Base-by-base conservation (phyloP, 1,140 invertebrate species). In the Apocrypta bakeri region DNA sequence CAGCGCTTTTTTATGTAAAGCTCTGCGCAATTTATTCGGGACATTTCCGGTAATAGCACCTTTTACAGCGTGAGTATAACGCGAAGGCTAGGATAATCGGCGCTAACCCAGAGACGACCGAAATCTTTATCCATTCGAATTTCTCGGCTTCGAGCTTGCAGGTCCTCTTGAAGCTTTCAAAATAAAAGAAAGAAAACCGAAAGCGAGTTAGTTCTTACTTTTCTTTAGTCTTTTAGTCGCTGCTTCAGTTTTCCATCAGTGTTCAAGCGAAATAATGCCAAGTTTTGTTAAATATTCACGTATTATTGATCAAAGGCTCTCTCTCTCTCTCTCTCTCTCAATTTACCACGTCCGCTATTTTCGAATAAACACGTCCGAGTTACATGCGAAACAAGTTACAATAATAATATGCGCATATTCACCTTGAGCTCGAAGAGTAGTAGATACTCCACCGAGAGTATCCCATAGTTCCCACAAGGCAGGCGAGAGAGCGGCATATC, bases 1-100 rank as follows among this genome's bases (percentile, higher is more conserved):
- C 72, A 74, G 72, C 72, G 31, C 24, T 74, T 56, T 74, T 74
- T 74, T 74, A 74, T 74, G 72, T 33, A 56, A 74, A 74, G 40
- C 72, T 8, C 40, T 2, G 12, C 72, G 21, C n/a, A 42, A 74
- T 74, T 74, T 74, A 56, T 74, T 56, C 72, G 2, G 21, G 27
- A 72, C 69, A 8, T 8, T 72, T 72, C 17, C 69, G 14, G 31
- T 72, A 72, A 72, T 72, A 33, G 71, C 37, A 33, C 21, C 21
- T 24, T n/a, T n/a, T n/a, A 24, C 61, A 8, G 17, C 24, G 61
- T 24, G 61, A 64, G 61, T 64, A 24, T 64, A 64, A 64, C 24
- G 61, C 61, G 24, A 64, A 64, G 61, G 61, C 61, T 7, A 24
- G 17, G 61, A 64, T 64, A 24, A 64, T 64, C 61, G 61, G 61